Evolutionary conservation across 1,140 invertebrate species (phyloP), one percentile per base, ranked within the genome.

Genomic region (Maconellicoccus hirsutus): DNA sequence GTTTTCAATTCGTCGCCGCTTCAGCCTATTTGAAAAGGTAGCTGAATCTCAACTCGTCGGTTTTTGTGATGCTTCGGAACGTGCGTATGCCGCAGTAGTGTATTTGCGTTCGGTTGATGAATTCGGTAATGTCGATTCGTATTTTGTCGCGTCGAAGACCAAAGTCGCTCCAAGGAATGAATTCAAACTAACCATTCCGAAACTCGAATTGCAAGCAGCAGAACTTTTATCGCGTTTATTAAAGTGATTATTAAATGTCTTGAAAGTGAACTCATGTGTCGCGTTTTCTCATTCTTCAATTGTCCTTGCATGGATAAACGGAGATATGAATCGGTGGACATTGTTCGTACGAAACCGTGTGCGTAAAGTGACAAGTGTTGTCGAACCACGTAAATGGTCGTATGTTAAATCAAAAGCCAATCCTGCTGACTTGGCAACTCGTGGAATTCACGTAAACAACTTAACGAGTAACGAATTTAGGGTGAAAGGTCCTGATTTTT

Each of bases 201-300:
- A 74, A 12, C 70, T 76, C 3, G 75, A 76, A 26, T 42, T 75
- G 12, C 73, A 70, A 70, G 77, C 76, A 0, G 74, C 75, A 1
- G 16, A 69, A 19, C 39, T 76, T 0, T 69, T 76, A 0, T n/a
- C 33, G 0, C 21, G 66, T 1, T 27, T 19, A 14, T 12, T 70
- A 6, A 39, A 25, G 19, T n/a, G 63, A 4, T 38, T 39, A 1
- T 26, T 12, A 1, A n/a, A 7, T 14, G 39, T 12, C 10, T 59
- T 59, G 25, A 10, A 66, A 25, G 25, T 71, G 10, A 6, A 12
- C 0, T 1, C 23, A 2, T 12, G 33, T 8, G 3, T n/a, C 0
- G 72, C 73, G 10, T 78, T 76, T 76, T 73, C 75, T 1, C 76
- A 79, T 72, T 78, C 77, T 0, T 74, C 75, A 29, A 75, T 78